Conservation (phyloP, 2,797 vertebrate species). For the Sandelia bainsii region DNA sequence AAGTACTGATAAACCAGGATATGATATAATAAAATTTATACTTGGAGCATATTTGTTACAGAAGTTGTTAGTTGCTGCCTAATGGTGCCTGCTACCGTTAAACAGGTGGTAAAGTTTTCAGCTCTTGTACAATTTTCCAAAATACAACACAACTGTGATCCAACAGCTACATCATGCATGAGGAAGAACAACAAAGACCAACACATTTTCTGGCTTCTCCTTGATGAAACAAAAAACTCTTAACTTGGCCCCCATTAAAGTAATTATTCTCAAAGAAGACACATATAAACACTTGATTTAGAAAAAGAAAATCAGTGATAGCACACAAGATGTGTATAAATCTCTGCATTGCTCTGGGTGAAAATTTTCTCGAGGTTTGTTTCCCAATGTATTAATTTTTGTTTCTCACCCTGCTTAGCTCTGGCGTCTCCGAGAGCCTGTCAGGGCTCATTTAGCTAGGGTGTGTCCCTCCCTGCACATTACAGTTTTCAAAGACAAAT, state of each 20-base stretch:
- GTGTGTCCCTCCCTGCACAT: constrained; percentile 61
- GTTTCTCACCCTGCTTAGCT: constrained; percentile 15
- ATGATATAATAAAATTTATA: constrained; percentile 1
- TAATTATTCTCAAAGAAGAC: neutral
- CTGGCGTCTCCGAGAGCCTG: constrained; percentile 50
- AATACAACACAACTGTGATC: constrained; percentile 31
- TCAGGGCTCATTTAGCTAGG: constrained; percentile 71
- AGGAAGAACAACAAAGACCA: neutral
- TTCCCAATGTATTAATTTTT: constrained; percentile 22
- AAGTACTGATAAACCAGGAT: neutral
- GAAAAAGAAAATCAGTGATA: constrained; percentile 1
- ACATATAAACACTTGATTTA: neutral
- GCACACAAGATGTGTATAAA: neutral
- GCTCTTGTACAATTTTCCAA: constrained; percentile 34
- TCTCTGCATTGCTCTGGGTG: constrained; percentile 3
- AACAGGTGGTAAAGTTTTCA: constrained; percentile 52
- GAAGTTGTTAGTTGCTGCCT: constrained; percentile 33
- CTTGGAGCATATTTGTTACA: constrained; percentile 15
- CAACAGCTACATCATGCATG: constrained; percentile 4
- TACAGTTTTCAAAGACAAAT: constrained; percentile 59
- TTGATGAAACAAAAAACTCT: neutral
- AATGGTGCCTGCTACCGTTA: neutral
- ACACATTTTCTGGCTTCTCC: neutral
- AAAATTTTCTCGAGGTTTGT: constrained; percentile 34
- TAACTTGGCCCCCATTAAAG: accelerated